Conservation (phyloP, 2,113 vertebrate genomes). For the Thunnus maccoyii region DNA sequence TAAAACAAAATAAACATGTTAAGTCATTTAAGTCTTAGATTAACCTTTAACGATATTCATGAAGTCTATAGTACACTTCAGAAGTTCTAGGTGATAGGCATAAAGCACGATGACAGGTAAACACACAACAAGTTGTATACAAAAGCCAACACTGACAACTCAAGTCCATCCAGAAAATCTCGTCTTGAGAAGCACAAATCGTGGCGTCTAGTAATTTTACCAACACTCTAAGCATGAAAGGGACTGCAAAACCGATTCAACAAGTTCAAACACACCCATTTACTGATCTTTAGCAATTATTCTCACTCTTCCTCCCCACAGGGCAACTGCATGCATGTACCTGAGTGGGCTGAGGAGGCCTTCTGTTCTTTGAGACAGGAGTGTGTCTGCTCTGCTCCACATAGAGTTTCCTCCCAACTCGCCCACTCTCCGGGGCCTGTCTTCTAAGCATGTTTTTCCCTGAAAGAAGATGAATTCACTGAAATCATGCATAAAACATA, state of each 20-base stretch:
- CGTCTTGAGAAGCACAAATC: constrained; percentile 8
- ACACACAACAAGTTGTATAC: constrained; percentile 21
- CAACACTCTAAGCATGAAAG: constrained; percentile 22
- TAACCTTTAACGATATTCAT: neutral
- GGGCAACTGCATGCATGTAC: constrained; percentile 76
- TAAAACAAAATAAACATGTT: constrained; percentile 29
- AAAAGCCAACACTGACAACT: constrained; percentile 27
- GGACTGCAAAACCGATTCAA: constrained; percentile 27
- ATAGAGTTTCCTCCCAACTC: constrained; percentile 74
- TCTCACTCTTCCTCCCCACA: constrained; percentile 33
- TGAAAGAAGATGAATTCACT: constrained; percentile 38
- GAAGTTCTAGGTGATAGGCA: neutral
- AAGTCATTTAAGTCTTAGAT: neutral
- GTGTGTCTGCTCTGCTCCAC: constrained; percentile 80
- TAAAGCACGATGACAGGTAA: neutral
- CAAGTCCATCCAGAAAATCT: constrained; percentile 41
- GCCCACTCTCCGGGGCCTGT: constrained; percentile 62
- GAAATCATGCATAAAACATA: neutral
- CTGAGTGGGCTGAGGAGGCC: constrained; percentile 74
- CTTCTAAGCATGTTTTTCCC: constrained; percentile 69
- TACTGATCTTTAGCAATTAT: constrained; percentile 48
- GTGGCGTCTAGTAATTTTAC: constrained; percentile 3
- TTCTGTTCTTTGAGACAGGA: constrained; percentile 70
- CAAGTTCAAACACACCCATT: constrained; percentile 59
- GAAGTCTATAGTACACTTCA: neutral